A percentile compares a stretch with the other conserved stretches of the same genome.
phyloP scores from a whole-genome alignment of 2,888 invertebrate species.

The Drosophila macrothrix region DNA sequence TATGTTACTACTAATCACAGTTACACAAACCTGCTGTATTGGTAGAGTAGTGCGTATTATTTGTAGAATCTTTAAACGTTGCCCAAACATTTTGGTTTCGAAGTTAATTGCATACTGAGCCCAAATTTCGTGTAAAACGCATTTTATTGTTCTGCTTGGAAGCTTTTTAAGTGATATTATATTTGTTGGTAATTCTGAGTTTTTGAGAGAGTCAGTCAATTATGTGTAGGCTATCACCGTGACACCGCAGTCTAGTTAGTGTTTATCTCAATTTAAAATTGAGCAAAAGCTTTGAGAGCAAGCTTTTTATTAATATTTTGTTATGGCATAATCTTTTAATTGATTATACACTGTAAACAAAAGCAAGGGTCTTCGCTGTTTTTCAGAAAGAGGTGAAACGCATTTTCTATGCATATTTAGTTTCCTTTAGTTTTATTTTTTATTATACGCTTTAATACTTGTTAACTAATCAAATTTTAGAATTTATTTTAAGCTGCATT shows the following conservation, averaged over 20 bases:
- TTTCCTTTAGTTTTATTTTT: neutral
- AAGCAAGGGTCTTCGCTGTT: neutral
- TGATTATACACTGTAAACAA: neutral
- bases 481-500: no score
- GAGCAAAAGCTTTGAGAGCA: constrained; percentile 3
- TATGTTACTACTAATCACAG: neutral
- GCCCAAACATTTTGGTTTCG: constrained; percentile 43
- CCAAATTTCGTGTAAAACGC: neutral
- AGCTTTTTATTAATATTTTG: constrained; percentile 9
- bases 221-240: neutral
- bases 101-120: constrained; percentile 16
- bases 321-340: neutral
- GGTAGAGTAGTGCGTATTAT: constrained; percentile 13
- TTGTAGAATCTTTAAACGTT: constrained; percentile 30
- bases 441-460: neutral
- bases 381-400: neutral
- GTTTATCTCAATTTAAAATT: neutral
- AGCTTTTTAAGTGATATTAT: constrained; percentile 12
- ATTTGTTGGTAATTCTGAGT: neutral
- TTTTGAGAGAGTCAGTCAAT: neutral
- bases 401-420: neutral
- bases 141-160: neutral
- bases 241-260: neutral
- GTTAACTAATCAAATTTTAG: no score
- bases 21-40: constrained; percentile 49